Conservation (phyloP, 2,888 invertebrate species). For the Terebella lapidaria region DNA sequence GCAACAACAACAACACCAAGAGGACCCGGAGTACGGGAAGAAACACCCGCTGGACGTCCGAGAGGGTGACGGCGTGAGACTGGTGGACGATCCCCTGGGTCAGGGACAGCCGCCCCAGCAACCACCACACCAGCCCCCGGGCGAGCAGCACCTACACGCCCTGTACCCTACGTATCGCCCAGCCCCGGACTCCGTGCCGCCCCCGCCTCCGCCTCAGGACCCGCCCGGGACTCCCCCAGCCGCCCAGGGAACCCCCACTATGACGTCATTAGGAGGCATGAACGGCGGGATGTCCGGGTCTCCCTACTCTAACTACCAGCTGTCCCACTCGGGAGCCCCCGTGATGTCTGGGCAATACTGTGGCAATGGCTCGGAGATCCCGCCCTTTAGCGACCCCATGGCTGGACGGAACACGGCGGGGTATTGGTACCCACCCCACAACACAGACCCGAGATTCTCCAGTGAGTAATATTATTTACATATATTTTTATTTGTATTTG, state of each 20-base stretch:
- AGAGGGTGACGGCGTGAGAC: too few species aligned
- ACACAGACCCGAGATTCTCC: slow-evolving; percentile 6
- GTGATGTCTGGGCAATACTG: too few species aligned
- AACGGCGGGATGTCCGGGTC: not conserved
- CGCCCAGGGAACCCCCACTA: not conserved
- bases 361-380: not conserved
- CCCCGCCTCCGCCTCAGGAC: too few species aligned
- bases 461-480: slow-evolving; percentile 4
- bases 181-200: too few species aligned
- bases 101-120: too few species aligned
- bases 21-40: not conserved
- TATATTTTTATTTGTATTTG: not conserved
- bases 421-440: slow-evolving; percentile 1
- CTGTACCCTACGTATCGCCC: too few species aligned
- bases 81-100: too few species aligned
- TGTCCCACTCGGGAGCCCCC: not conserved
- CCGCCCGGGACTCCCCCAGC: not conserved
- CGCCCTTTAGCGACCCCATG: not conserved
- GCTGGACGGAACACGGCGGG: not conserved
- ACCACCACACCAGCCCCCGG: too few species aligned
- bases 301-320: not conserved
- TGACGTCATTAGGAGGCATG: not conserved
- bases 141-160: too few species aligned
- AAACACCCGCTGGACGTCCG: too few species aligned
- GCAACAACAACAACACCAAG: not conserved